Percentiles rank a stretch among this genome's conserved stretches.
Conservation (phyloP, 2,888 invertebrate genomes). For the Slavum lentiscoides region DNA sequence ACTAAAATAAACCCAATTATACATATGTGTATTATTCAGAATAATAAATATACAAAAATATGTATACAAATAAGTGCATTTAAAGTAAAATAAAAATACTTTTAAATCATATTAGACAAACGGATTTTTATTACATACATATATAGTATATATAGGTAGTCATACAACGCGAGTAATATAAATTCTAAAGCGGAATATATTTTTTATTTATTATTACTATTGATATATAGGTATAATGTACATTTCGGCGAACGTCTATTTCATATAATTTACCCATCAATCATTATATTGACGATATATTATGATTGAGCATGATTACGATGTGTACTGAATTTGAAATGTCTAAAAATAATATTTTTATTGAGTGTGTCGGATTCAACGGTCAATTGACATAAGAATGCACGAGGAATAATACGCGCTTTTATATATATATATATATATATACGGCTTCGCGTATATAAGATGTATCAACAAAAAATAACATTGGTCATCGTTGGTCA, state of each 20-base stretch:
- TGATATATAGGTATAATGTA: background rate
- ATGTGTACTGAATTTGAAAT: constrained; percentile 26
- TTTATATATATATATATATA: background rate
- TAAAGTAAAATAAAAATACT: background rate
- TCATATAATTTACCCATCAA: constrained; percentile 27
- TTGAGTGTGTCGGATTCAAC: constrained; percentile 31
- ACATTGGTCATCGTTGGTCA: constrained; percentile 51
- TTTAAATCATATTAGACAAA: background rate
- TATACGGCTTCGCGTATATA: constrained; percentile 27
- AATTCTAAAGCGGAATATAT: background rate
- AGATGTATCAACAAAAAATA: constrained; percentile 36
- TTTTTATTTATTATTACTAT: constrained; percentile 6
- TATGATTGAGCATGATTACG: constrained; percentile 32
- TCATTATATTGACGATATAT: constrained; percentile 11
- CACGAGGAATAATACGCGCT: constrained; percentile 9
- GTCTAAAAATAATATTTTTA: constrained; percentile 24
- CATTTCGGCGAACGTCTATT: background rate
- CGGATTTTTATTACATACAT: background rate
- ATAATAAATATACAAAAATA: background rate
- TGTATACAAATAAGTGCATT: background rate
- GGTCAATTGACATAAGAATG: constrained; percentile 43
- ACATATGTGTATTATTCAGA: background rate
- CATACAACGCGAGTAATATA: too few species aligned
- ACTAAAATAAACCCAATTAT: constrained; percentile 17
- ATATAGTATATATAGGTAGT: background rate